Evolutionary conservation across 2,888 invertebrate species (phyloP).

Genomic region (Podabrus alpinus): DNA sequence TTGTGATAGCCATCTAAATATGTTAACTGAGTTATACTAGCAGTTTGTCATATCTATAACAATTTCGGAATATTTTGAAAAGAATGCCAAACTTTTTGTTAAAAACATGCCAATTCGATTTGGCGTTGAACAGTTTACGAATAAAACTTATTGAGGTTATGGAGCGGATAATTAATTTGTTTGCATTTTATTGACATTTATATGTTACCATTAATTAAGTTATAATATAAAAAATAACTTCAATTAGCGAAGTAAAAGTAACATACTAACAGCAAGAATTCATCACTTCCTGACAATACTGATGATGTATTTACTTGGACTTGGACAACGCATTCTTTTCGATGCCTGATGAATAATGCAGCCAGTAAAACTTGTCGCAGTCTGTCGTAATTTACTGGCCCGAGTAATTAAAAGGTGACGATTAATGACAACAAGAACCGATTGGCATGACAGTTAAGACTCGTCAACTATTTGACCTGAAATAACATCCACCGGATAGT

Average conservation of each 20-base stretch:
- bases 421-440: constrained; percentile 57
- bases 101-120: neutral
- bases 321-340: constrained; percentile 28
- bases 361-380: constrained; percentile 34
- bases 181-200: neutral
- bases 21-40: neutral
- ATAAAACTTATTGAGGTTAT: neutral
- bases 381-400: constrained; percentile 41
- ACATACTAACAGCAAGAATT: constrained; percentile 13
- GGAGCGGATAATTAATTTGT: neutral
- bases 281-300: constrained; percentile 27
- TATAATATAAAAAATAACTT: neutral
- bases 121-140: neutral
- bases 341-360: constrained; percentile 40
- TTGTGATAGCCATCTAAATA: neutral
- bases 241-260: neutral
- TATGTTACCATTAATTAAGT: neutral
- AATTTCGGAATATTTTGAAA: neutral
- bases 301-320: constrained; percentile 28
- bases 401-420: constrained; percentile 57
- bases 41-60: neutral
- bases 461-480: constrained; percentile 31
- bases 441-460: constrained; percentile 48
- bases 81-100: neutral
- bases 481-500: constrained; percentile 26